These are phyloP conservation scores for Mechanitis mazaeus DNA, from an alignment of 2,888 invertebrate species.

Conservation along the genomic window DNA sequence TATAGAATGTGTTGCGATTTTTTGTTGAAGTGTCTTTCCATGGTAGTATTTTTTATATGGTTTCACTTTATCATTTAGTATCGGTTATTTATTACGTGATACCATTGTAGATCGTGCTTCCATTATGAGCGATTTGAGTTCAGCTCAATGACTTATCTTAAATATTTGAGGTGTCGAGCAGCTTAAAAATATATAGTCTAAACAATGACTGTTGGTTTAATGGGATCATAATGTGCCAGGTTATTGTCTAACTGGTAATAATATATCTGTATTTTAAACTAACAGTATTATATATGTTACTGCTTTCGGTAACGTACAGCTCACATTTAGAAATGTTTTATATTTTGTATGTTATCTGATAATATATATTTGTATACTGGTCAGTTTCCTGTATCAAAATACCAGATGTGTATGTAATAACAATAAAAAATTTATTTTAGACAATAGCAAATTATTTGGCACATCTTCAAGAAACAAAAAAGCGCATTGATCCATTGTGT, in stretches of 20 bases:
- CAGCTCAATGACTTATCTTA: slow-evolving; percentile 14
- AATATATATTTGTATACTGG: not conserved
- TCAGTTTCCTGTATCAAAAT: not conserved
- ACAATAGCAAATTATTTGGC: slow-evolving; percentile 22
- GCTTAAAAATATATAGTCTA: slow-evolving; percentile 24
- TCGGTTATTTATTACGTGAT: slow-evolving; percentile 59
- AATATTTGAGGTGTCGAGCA: slow-evolving; percentile 28
- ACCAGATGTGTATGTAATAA: slow-evolving; percentile 5
- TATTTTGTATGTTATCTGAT: too few relatives aligned
- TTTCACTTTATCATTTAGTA: slow-evolving; percentile 26
- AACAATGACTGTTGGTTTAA: slow-evolving; percentile 28
- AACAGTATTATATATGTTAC: too few relatives aligned
- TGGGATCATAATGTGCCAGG: slow-evolving; percentile 20
- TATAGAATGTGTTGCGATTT: not conserved
- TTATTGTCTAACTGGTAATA: slow-evolving; percentile 10
- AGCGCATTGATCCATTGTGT: slow-evolving; percentile 26
- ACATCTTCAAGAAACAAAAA: slow-evolving; percentile 20
- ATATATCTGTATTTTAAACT: slow-evolving; percentile 10
- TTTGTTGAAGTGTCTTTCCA: not conserved
- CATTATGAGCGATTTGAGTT: slow-evolving; percentile 43
- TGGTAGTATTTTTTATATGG: not conserved
- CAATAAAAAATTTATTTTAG: slow-evolving; percentile 7
- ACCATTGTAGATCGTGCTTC: slow-evolving; percentile 44
- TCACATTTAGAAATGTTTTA: too few relatives aligned
- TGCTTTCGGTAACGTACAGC: too few relatives aligned